Evolutionary conservation across 2,113 vertebrate genomes (phyloP).

Genomic region (Meleagris gallopavo): DNA sequence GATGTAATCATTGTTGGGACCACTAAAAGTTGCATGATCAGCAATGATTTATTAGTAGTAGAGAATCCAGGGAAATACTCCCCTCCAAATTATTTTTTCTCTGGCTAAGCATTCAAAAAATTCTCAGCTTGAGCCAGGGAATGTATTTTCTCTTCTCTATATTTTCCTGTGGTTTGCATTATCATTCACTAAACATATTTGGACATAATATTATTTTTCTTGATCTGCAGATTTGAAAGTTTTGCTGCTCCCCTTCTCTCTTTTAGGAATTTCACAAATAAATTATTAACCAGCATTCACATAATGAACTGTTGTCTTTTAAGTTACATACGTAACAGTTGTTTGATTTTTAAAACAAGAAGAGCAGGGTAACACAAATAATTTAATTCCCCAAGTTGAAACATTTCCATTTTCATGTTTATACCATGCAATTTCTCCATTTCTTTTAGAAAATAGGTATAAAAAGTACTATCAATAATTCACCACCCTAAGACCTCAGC

Average conservation of each 20-base stretch:
- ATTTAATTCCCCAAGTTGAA: not conserved
- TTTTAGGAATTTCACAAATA: constrained; percentile 28
- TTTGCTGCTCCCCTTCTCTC: not conserved
- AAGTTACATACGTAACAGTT: not conserved
- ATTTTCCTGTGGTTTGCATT: constrained; percentile 56
- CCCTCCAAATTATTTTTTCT: constrained; percentile 54
- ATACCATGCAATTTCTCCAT: not conserved
- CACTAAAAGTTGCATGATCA: constrained; percentile 44
- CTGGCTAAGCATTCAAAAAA: constrained; percentile 61
- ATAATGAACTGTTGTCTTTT: not conserved
- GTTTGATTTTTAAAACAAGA: not conserved
- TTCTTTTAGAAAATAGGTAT: not conserved
- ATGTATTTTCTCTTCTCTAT: constrained; percentile 50
- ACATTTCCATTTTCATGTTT: not conserved
- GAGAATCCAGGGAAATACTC: constrained; percentile 68
- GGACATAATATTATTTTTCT: constrained; percentile 18
- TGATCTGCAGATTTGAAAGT: constrained; percentile 4
- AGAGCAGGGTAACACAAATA: not conserved
- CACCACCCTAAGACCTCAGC: not conserved
- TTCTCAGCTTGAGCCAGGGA: constrained; percentile 49
- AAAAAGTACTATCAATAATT: not conserved
- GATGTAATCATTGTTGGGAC: constrained; percentile 41
- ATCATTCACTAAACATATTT: constrained; percentile 50
- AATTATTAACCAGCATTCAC: not conserved
- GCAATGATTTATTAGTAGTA: constrained; percentile 59